phyloP scores from a whole-genome alignment of 1,140 invertebrate species.

The Artemia franciscana region DNA sequence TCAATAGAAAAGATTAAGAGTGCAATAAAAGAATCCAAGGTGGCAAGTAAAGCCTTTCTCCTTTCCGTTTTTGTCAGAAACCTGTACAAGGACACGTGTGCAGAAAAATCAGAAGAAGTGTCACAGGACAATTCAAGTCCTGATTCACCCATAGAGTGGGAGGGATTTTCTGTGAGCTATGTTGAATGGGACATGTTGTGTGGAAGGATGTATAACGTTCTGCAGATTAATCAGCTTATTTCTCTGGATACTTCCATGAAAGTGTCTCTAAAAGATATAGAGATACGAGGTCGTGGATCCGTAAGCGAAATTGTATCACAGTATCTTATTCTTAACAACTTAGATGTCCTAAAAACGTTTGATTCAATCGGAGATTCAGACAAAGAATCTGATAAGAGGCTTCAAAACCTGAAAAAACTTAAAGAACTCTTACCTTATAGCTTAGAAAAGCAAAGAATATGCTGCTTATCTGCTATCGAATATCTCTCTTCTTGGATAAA shows the following conservation, averaged over 20 bases:
- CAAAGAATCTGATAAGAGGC: neutral
- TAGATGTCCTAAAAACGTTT: neutral
- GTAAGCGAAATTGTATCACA: neutral
- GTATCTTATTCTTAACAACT: neutral
- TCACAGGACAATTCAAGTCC: slow-evolving; percentile 6
- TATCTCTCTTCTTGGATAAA: neutral
- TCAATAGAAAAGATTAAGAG: too few species aligned
- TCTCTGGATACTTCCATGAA: neutral
- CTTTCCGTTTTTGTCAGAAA: too few species aligned
- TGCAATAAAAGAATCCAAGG: too few species aligned
- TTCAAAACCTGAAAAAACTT: neutral
- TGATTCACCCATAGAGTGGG: slow-evolving; percentile 34
- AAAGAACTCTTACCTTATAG: neutral
- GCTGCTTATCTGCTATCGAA: neutral
- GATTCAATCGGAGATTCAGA: neutral
- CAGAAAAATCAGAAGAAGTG: neutral
- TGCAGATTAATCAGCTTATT: slow-evolving; percentile 17
- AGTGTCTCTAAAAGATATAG: neutral
- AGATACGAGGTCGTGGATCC: neutral
- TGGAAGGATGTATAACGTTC: slow-evolving; percentile 67
- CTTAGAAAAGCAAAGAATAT: neutral
- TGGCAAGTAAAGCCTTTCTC: too few species aligned
- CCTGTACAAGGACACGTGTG: neutral
- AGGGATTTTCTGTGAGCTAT: slow-evolving; percentile 55
- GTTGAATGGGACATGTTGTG: slow-evolving; percentile 62